Conservation (phyloP, 2,797 vertebrate species). For the Cuculus canorus region DNA sequence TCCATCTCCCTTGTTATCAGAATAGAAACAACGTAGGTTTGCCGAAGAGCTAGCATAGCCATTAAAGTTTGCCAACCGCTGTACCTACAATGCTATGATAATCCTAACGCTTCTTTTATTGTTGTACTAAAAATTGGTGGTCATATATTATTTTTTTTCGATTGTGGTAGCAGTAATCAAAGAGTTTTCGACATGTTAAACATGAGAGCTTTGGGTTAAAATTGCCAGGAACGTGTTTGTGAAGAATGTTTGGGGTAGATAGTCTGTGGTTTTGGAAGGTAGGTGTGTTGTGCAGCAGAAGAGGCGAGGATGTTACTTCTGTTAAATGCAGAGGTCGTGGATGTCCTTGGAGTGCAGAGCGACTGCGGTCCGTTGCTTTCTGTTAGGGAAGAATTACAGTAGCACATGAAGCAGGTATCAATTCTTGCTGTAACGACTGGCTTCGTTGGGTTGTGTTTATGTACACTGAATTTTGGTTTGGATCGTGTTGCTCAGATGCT, state of each 20-base stretch:
- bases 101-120: neutral
- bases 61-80: neutral
- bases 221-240: neutral
- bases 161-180: neutral
- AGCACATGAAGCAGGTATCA: neutral
- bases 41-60: neutral
- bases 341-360: neutral
- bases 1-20: neutral
- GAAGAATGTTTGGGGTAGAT: neutral
- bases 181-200: no score
- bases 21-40: neutral
- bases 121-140: neutral
- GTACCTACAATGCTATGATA: neutral
- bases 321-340: neutral
- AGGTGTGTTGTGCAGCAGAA: neutral
- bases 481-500: neutral
- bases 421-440: no score
- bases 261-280: neutral
- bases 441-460: neutral
- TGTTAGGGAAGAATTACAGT: neutral
- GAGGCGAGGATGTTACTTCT: neutral
- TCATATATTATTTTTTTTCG: neutral
- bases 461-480: neutral
- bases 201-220: neutral
- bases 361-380: neutral